phyloP scores from a whole-genome alignment of 2,113 vertebrate species.

The Lipophrys pholis region DNA sequence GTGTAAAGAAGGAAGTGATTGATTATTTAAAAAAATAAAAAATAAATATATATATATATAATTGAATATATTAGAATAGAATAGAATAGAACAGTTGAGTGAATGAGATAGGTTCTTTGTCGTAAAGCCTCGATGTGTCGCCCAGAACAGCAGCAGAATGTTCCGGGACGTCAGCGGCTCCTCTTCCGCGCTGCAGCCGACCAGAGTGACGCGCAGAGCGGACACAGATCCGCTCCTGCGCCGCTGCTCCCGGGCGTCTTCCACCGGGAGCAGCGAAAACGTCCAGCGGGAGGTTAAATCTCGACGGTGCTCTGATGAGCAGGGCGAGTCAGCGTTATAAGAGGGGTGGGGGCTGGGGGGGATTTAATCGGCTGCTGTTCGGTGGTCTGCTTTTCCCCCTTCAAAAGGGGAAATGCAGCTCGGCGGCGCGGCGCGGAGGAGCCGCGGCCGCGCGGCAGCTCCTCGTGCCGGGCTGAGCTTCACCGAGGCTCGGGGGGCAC shows the following conservation, averaged over 20 bases:
- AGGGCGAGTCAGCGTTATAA: neutral
- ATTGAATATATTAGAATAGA: too few species aligned
- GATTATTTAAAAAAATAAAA: too few species aligned
- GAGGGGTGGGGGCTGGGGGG: too few species aligned
- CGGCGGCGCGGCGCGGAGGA: neutral
- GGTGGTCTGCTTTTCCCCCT: conserved; percentile 74
- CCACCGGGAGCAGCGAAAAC: conserved; percentile 10
- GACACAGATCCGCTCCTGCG: conserved; percentile 2
- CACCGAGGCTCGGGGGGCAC: neutral
- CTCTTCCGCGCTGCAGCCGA: conserved; percentile 39
- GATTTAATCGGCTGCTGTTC: conserved; percentile 14
- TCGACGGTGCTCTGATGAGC: neutral
- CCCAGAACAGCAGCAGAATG: neutral
- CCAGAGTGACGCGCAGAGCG: conserved; percentile 26
- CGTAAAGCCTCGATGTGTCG: too few species aligned
- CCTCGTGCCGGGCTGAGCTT: neutral
- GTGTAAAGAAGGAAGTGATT: too few species aligned
- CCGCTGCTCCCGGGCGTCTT: conserved; percentile 41
- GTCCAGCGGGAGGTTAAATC: neutral
- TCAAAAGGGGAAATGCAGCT: conserved; percentile 75
- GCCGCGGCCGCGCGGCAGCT: neutral
- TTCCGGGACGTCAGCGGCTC: conserved; percentile 54
- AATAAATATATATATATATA: too few species aligned
- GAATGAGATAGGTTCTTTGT: too few species aligned
- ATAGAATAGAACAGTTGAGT: too few species aligned